phyloP scores from a whole-genome alignment of 2,888 invertebrate genomes.

The Gari tellinella region DNA sequence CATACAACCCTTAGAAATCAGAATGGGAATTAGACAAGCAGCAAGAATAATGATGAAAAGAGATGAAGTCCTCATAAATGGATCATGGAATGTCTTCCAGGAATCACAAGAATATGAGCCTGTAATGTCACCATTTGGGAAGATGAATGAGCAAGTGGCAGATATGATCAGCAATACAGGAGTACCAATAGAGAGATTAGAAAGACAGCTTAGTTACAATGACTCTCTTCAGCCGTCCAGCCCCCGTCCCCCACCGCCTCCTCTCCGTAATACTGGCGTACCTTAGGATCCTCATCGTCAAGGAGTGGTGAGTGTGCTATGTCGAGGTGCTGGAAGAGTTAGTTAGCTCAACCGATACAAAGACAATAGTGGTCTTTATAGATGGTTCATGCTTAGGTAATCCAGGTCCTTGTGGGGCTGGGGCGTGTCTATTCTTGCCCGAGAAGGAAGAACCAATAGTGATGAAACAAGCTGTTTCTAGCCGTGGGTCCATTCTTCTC shows the following conservation, averaged over 20 bases:
- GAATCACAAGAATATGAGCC: background rate
- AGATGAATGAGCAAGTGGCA: too few species aligned
- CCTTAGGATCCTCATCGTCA: constrained; percentile 3
- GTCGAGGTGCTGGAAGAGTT: too few species aligned
- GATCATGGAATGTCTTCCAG: too few species aligned
- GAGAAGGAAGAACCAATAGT: constrained; percentile 6
- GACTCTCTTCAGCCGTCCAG: constrained; percentile 7
- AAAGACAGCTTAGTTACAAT: constrained; percentile 3
- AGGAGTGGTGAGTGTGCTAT: background rate
- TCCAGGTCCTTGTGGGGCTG: too few species aligned
- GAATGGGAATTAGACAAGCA: constrained; percentile 20
- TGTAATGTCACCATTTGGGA: too few species aligned
- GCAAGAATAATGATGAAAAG: constrained; percentile 11
- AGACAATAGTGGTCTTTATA: too few species aligned
- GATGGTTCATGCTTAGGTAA: too few species aligned
- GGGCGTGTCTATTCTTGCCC: too few species aligned
- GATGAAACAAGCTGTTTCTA: too few species aligned
- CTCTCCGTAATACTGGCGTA: constrained; percentile 20
- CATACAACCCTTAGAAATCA: constrained; percentile 4
- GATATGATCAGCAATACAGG: constrained; percentile 4
- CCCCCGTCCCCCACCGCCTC: background rate
- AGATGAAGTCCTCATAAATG: too few species aligned
- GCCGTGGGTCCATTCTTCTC: too few species aligned
- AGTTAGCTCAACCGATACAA: too few species aligned
- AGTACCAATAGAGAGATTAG: background rate